Percentiles rank a stretch among this genome's conserved stretches.
These are phyloP conservation scores for Crenichthys baileyi DNA, from an alignment of 2,797 vertebrate species.

Conservation along the genomic window DNA sequence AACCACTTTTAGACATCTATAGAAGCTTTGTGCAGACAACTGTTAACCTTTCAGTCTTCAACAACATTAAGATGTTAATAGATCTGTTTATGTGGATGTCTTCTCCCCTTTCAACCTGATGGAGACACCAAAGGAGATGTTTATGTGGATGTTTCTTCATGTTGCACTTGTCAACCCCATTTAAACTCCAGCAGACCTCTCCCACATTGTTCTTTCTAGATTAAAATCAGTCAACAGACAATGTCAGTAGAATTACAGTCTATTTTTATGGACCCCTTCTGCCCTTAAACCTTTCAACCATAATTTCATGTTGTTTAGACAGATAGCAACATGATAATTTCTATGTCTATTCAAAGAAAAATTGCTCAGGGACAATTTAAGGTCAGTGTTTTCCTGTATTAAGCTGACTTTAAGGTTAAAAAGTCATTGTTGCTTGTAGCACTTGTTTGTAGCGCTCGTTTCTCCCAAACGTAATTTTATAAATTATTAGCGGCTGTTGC, in stretches of 20 bases:
- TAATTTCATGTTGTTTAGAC: background rate
- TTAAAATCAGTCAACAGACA: background rate
- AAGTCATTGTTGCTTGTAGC: background rate
- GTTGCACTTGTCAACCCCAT: background rate
- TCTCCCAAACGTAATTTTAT: constrained; percentile 32
- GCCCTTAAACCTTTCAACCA: background rate
- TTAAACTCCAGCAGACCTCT: background rate
- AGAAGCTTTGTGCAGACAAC: background rate
- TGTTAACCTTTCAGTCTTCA: background rate
- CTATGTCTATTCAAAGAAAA: background rate
- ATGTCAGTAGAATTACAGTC: background rate
- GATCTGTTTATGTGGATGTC: background rate
- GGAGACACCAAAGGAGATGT: background rate
- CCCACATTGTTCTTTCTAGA: too few species aligned
- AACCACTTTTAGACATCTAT: background rate
- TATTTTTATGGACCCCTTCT: background rate
- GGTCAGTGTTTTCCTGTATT: background rate
- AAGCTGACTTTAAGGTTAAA: background rate
- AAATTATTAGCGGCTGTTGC: constrained; percentile 46
- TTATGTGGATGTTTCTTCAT: background rate
- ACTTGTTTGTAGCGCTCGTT: constrained; percentile 23
- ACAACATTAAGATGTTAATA: background rate
- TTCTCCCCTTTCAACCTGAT: background rate
- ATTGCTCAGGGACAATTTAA: background rate
- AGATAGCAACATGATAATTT: background rate